A percentile compares a stretch with the other conserved stretches of the same genome.
phyloP scores from a whole-genome alignment of 2,888 invertebrate species.

The Dolichopus griseipennis region DNA sequence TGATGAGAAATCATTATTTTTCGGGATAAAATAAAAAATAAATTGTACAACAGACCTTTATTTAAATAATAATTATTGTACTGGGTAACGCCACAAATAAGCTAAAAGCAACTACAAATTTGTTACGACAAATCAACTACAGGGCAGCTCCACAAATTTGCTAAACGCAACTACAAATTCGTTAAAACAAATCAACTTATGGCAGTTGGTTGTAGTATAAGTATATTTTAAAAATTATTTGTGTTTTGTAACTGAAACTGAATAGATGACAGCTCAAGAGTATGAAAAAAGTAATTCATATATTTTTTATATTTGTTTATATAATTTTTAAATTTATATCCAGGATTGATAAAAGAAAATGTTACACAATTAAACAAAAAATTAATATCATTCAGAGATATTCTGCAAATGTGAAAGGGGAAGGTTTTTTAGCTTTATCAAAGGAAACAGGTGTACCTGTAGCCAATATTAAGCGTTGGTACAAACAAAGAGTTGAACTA shows the following conservation, averaged over 20 bases:
- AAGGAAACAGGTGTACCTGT: constrained; percentile 9
- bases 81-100: too few relatives aligned
- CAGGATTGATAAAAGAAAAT: constrained; percentile 10
- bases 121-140: too few relatives aligned
- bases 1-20: too few relatives aligned
- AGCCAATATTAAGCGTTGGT: constrained; percentile 13
- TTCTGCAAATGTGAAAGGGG: constrained; percentile 9
- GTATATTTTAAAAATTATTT: neutral
- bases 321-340: constrained; percentile 9
- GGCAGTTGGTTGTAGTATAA: neutral
- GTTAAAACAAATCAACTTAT: constrained; percentile 4
- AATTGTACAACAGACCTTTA: too few relatives aligned
- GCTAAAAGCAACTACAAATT: too few relatives aligned
- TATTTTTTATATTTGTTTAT: constrained; percentile 2
- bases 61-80: too few relatives aligned
- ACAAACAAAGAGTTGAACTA: constrained; percentile 9
- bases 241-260: too few relatives aligned
- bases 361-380: constrained; percentile 12
- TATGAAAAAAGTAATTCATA: too few relatives aligned
- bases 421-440: constrained; percentile 7
- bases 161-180: constrained; percentile 8
- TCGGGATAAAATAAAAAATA: too few relatives aligned
- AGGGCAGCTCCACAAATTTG: neutral
- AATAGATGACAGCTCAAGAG: too few relatives aligned
- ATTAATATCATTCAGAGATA: constrained; percentile 11